These are phyloP conservation scores for Crenuchus spilurus DNA, from an alignment of 2,797 vertebrate genomes.

Conservation along the genomic window DNA sequence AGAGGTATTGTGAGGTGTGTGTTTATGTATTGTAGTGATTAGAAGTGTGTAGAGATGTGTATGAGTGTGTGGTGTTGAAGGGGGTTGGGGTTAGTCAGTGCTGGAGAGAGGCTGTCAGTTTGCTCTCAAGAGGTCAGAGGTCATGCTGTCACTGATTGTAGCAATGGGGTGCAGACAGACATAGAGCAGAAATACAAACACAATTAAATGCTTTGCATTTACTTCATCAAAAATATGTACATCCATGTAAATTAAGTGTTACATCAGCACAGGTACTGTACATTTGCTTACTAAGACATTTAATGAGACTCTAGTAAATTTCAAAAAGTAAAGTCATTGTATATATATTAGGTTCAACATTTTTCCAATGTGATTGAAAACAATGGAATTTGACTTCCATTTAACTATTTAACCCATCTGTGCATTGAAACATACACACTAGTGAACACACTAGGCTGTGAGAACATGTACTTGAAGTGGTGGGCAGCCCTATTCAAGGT, in stretches of 20 bases:
- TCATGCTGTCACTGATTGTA: conserved; percentile 42
- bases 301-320: too few relatives aligned
- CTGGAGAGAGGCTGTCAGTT: conserved; percentile 37
- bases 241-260: not conserved
- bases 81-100: conserved; percentile 10
- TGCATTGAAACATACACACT: too few relatives aligned
- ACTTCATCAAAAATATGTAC: not conserved
- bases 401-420: too few relatives aligned
- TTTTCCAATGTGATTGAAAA: too few relatives aligned
- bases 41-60: conserved; percentile 41
- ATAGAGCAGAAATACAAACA: conserved; percentile 34
- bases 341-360: too few relatives aligned
- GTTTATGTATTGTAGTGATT: conserved; percentile 36
- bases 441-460: too few relatives aligned
- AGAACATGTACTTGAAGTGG: too few relatives aligned
- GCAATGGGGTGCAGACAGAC: conserved; percentile 38
- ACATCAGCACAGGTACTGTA: too few relatives aligned
- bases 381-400: too few relatives aligned
- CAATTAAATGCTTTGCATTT: not conserved
- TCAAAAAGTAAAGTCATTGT: too few relatives aligned
- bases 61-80: not conserved
- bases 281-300: too few relatives aligned
- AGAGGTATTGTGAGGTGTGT: not conserved
- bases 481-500: too few relatives aligned
- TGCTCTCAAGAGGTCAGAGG: conserved; percentile 43